Evolutionary conservation across 2,113 vertebrate species (phyloP).

Genomic region (Xiphophorus hellerii): DNA sequence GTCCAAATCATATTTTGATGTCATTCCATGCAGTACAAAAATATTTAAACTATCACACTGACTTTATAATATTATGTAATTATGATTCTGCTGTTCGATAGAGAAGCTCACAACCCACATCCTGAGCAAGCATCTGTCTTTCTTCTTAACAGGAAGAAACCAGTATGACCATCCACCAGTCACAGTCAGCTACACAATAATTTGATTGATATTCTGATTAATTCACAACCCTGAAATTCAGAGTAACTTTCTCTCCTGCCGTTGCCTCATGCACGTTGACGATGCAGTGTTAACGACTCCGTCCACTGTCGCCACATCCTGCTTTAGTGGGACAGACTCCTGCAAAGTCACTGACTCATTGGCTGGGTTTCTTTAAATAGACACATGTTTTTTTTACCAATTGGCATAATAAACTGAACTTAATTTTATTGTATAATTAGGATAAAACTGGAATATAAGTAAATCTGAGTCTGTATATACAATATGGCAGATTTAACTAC

Average conservation of each 20-base stretch:
- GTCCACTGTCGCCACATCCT: not conserved
- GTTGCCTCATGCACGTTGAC: not conserved
- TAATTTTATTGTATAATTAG: too few relatives aligned
- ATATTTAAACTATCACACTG: not conserved
- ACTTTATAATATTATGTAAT: not conserved
- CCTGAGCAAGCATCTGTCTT: not conserved
- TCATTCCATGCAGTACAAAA: not conserved
- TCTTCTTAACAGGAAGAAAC: not conserved
- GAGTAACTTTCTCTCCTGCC: not conserved
- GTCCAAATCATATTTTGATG: not conserved
- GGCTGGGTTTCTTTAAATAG: too few relatives aligned
- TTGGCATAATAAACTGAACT: too few relatives aligned
- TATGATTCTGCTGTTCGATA: not conserved
- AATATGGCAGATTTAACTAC: not conserved
- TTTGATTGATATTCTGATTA: not conserved
- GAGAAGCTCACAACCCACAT: not conserved
- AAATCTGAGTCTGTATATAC: not conserved
- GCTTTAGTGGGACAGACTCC: not conserved
- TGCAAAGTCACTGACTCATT: too few relatives aligned
- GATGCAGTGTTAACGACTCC: not conserved
- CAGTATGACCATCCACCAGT: not conserved
- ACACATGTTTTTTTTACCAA: too few relatives aligned
- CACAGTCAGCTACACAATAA: not conserved
- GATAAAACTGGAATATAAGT: not conserved
- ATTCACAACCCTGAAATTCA: not conserved